These are phyloP conservation scores for Chrosomus eos DNA, from an alignment of 2,797 vertebrate species.

Conservation along the genomic window DNA sequence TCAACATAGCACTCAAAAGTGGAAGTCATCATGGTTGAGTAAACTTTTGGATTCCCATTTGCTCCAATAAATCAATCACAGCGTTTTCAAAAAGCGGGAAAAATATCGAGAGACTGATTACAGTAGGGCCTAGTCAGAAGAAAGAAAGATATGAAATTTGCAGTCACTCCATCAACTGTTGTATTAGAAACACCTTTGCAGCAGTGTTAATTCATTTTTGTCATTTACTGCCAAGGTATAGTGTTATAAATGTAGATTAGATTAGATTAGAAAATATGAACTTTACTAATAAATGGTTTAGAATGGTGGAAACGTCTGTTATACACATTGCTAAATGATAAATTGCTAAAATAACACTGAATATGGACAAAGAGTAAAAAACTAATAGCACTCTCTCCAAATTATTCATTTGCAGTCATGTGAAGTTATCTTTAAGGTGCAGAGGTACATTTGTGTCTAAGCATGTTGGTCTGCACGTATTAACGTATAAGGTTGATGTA, in stretches of 20 bases:
- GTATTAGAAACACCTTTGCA: too few species aligned
- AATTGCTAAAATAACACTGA: neutral
- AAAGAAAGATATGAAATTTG: neutral
- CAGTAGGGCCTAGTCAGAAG: too few species aligned
- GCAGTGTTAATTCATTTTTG: neutral
- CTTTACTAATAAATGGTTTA: neutral
- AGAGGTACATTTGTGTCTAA: neutral
- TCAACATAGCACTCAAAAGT: neutral
- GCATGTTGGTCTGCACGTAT: neutral
- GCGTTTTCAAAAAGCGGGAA: neutral
- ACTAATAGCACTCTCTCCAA: neutral
- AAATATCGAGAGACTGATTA: neutral
- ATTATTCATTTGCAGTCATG: neutral
- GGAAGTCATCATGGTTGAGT: neutral
- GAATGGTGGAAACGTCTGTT: neutral
- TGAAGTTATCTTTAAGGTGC: neutral
- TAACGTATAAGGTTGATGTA: neutral
- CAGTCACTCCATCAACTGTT: too few species aligned
- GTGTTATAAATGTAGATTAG: neutral
- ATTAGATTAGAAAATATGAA: neutral
- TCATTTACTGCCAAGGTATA: neutral
- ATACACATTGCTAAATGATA: neutral
- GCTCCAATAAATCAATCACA: neutral
- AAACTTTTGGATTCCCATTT: neutral
- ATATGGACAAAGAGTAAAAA: slow-evolving; percentile 23